These are phyloP conservation scores for Magallana nippona DNA, from an alignment of 2,888 invertebrate genomes.

Conservation along the genomic window DNA sequence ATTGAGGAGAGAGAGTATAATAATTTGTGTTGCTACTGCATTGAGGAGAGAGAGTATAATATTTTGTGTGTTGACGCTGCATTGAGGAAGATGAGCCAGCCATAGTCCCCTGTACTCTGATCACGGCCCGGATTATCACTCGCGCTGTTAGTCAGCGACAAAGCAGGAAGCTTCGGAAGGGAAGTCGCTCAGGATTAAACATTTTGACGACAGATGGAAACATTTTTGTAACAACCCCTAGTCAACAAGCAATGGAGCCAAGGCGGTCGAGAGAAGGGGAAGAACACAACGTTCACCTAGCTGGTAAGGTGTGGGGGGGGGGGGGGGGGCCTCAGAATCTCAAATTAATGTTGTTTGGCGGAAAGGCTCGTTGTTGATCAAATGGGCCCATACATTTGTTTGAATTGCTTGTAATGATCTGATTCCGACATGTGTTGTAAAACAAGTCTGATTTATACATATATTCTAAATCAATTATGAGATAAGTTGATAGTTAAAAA, in stretches of 20 bases:
- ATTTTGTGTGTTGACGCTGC: too few species aligned
- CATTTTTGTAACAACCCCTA: not conserved
- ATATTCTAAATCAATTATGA: too few species aligned
- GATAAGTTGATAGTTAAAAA: too few species aligned
- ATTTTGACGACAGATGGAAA: not conserved
- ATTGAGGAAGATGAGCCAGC: too few species aligned
- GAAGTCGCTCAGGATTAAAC: constrained; percentile 18
- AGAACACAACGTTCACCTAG: not conserved
- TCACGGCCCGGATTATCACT: not conserved
- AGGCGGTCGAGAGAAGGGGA: not conserved
- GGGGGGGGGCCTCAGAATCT: not conserved
- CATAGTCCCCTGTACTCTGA: not conserved
- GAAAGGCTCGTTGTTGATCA: not conserved
- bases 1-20: too few species aligned
- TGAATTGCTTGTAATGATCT: too few species aligned
- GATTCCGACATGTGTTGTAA: too few species aligned
- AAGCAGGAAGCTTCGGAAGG: constrained; percentile 20
- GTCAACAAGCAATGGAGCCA: not conserved
- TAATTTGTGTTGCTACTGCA: too few species aligned
- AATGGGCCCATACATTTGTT: too few species aligned
- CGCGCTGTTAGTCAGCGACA: not conserved
- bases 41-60: too few species aligned
- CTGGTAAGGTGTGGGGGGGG: not conserved
- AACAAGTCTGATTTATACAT: too few species aligned
- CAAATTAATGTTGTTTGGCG: not conserved